Evolutionary conservation across 2,888 invertebrate genomes (phyloP).

Genomic region (Lucinisca nassula): DNA sequence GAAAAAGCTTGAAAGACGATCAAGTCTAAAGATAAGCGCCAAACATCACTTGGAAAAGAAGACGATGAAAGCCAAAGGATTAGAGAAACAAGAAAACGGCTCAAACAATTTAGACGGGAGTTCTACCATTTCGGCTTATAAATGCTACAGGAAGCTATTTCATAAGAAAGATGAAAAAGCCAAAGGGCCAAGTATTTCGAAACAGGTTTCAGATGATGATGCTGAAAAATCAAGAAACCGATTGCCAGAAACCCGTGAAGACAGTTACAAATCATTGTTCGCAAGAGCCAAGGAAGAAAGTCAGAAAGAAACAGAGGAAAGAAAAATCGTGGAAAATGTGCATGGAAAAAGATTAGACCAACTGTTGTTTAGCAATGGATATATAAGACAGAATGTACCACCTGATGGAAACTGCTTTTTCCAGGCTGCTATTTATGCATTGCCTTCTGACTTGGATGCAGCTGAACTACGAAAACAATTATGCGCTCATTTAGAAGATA

Average conservation of each 20-base stretch:
- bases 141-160: too few relatives aligned
- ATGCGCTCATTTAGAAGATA: neutral
- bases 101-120: neutral
- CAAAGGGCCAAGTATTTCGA: neutral
- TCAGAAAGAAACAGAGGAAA: neutral
- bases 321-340: neutral
- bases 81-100: neutral
- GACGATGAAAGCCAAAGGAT: neutral
- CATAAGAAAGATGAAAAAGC: neutral
- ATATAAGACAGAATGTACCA: neutral
- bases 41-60: neutral
- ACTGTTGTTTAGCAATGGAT: conserved; percentile 2
- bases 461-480: neutral
- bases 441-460: neutral
- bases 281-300: neutral
- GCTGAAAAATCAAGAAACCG: neutral
- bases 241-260: neutral
- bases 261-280: neutral
- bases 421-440: neutral
- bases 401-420: conserved; percentile 32
- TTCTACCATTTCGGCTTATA: too few relatives aligned
- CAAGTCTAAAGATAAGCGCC: neutral
- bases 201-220: neutral
- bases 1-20: neutral
- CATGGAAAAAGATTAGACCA: conserved; percentile 6